These are phyloP conservation scores for Macrobrachium rosenbergii DNA, from an alignment of 1,140 invertebrate genomes.

Conservation along the genomic window DNA sequence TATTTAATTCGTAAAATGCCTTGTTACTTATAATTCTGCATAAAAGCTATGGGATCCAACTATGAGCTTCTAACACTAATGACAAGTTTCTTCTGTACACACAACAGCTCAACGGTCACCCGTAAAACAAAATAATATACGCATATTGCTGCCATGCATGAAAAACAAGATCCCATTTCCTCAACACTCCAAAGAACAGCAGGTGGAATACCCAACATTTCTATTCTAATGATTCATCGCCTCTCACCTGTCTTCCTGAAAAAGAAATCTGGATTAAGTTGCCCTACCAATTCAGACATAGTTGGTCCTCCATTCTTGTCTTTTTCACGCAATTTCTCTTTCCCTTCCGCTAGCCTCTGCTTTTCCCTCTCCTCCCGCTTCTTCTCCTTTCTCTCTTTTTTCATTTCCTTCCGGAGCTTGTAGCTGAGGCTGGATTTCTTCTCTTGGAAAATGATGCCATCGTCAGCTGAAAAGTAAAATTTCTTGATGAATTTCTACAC, in stretches of 20 bases:
- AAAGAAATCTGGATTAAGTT: not conserved
- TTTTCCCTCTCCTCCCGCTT: slow-evolving; percentile 64
- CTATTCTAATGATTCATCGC: too few species aligned
- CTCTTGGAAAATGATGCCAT: slow-evolving; percentile 66
- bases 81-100: too few species aligned
- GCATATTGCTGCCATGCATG: too few species aligned
- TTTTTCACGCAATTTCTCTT: slow-evolving; percentile 51
- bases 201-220: too few species aligned
- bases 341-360: slow-evolving; percentile 55
- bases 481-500: too few species aligned
- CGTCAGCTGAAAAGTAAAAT: slow-evolving; percentile 61
- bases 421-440: slow-evolving; percentile 65
- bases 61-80: too few species aligned
- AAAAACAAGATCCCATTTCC: too few species aligned
- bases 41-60: not conserved
- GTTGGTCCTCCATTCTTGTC: slow-evolving; percentile 62
- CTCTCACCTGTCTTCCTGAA: too few species aligned
- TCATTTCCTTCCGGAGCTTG: slow-evolving; percentile 65
- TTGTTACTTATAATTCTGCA: too few species aligned
- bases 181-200: too few species aligned
- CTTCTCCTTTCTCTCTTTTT: slow-evolving; percentile 65
- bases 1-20: not conserved
- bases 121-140: too few species aligned
- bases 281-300: slow-evolving; percentile 51
- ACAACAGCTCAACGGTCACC: too few species aligned